Base-by-base conservation (phyloP, 2,888 invertebrate genomes). In the Diachrysia chrysitis region DNA sequence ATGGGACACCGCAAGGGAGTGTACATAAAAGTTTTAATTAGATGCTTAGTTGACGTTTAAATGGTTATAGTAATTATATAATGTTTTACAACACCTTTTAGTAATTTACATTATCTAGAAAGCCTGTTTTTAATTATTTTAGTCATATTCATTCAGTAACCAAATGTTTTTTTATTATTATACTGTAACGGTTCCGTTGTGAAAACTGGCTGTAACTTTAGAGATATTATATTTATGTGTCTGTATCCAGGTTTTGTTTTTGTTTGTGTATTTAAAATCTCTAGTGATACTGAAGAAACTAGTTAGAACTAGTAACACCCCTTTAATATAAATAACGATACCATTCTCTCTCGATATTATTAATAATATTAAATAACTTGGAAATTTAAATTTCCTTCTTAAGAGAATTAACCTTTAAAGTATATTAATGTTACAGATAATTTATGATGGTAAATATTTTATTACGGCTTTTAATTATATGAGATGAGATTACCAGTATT, bases 291-390 rank as follows among this genome's bases (percentile, higher is more conserved):
- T 10, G 9, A 10, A 32, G 10, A 1, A 32, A 1, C 32, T 32
- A 9, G 6, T 32, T 10, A 10, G 1, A 7, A 32, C 10, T 32
- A 32, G 7, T 10, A 10, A 2, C 10, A 10, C 9, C 10, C 6
- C 29, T 32, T 2, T 10, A 10, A 32, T 32, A 10, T 10, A 32
- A 32, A 60, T 48, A 32, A 69, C 57, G 63, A 68, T 67, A 53
- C 51, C 21, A 1, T 32, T 10, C 7, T 42, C 7, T 42, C 0
- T 0, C 3, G 21, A 58, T 56, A 29, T n/a, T 21, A 19, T 5
- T n/a, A 2, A n/a, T 6, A 53, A 51, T 53, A 53, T 23, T 23
- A 53, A 51, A 48, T 16, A 25, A 25, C 29, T 42, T 4, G 23
- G 9, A 9, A 58, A 42, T 23, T 10, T 19, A 58, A 21, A 21